Percentiles rank a stretch among this genome's conserved stretches.
Evolutionary conservation across 1,140 invertebrate species (phyloP).

Genomic region (Solenopsis fugax): DNA sequence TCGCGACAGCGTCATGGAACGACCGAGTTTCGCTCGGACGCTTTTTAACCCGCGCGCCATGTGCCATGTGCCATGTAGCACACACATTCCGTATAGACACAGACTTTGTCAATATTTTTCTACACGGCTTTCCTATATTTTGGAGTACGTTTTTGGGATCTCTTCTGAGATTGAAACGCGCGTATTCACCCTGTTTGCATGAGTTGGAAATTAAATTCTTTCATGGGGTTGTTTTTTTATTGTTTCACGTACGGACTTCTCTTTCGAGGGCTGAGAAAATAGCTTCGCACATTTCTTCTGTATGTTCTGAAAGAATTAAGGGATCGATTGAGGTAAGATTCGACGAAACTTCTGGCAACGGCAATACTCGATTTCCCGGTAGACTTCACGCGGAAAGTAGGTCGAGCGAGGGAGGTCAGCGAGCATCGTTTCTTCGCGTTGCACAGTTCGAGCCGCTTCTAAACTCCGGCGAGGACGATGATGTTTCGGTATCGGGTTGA

Average conservation of each 20-base stretch:
- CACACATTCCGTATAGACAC: neutral
- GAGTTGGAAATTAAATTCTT: neutral
- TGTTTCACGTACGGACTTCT: neutral
- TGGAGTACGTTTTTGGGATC: neutral
- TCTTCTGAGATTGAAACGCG: neutral
- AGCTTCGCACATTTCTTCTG: neutral
- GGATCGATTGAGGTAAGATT: constrained; percentile 16
- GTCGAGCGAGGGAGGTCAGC: constrained; percentile 38
- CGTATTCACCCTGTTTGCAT: neutral
- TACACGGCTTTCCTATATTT: neutral
- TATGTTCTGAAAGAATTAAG: constrained; percentile 6
- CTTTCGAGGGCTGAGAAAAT: neutral
- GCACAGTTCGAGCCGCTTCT: constrained; percentile 18
- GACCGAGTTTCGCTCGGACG: constrained; percentile 17
- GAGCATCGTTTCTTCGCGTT: constrained; percentile 28
- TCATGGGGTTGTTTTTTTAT: neutral
- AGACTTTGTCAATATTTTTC: neutral
- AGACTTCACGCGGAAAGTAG: constrained; percentile 36
- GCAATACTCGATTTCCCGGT: constrained; percentile 35
- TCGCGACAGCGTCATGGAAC: constrained; percentile 4
- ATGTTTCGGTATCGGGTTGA: constrained; percentile 25
- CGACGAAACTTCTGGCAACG: constrained; percentile 21
- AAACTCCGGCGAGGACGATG: constrained; percentile 42
- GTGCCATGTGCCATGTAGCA: neutral
- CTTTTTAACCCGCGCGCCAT: constrained; percentile 16